A percentile compares a stretch with the other conserved stretches of the same genome.
Conservation (phyloP, 1,140 invertebrate species). For the Anadara kagoshimensis region DNA sequence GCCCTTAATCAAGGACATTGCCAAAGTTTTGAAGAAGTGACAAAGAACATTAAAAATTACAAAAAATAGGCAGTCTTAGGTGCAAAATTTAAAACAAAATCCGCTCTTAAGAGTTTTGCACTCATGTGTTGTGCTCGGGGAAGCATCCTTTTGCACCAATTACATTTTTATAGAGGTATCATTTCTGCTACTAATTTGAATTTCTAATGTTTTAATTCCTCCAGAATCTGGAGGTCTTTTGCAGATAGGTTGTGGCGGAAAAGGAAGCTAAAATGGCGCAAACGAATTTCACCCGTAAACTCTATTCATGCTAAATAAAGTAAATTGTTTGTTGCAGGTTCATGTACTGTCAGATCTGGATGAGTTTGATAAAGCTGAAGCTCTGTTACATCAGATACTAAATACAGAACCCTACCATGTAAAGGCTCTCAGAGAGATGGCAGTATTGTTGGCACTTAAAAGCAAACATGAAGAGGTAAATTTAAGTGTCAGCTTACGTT, state of each 20-base stretch:
- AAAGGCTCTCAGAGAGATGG: constrained; percentile 36
- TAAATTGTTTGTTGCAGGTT: constrained; percentile 31
- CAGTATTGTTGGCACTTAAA: constrained; percentile 25
- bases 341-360: constrained; percentile 27
- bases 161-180: too few species aligned
- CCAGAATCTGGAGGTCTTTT: too few species aligned
- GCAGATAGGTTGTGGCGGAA: too few species aligned
- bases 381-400: constrained; percentile 24
- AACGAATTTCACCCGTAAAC: too few species aligned
- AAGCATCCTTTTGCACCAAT: too few species aligned
- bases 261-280: too few species aligned
- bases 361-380: constrained; percentile 29
- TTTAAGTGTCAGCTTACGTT: neutral
- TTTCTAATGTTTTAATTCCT: too few species aligned
- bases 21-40: too few species aligned
- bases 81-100: neutral
- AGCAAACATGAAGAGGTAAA: constrained; percentile 34
- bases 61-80: neutral
- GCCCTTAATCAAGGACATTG: neutral
- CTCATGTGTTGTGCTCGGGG: neutral
- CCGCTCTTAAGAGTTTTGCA: too few species aligned
- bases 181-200: too few species aligned
- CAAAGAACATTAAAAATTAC: too few species aligned
- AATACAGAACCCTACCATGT: constrained; percentile 18
- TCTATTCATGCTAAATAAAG: too few species aligned